phyloP scores from a whole-genome alignment of 2,113 vertebrate genomes.

The Neogobius melanostomus region DNA sequence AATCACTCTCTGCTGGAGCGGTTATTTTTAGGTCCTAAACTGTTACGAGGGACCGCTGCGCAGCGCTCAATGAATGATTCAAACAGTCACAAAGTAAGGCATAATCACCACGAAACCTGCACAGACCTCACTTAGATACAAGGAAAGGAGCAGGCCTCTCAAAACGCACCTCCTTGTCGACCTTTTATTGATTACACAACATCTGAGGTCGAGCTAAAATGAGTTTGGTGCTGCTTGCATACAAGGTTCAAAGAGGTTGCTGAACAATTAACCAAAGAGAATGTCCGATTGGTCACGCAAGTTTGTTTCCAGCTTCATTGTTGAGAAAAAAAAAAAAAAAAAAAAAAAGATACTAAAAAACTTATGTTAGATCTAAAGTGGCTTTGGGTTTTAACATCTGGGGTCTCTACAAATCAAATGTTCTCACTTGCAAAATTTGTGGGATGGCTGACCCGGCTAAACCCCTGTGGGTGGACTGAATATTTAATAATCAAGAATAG shows the following conservation, averaged over 20 bases:
- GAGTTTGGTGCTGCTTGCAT: constrained; percentile 15
- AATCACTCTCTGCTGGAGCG: constrained; percentile 30
- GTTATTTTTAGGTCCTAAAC: constrained; percentile 72
- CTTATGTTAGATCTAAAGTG: neutral
- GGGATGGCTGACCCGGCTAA: neutral
- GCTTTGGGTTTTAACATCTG: neutral
- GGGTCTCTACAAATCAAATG: neutral
- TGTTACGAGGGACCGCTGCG: constrained; percentile 59
- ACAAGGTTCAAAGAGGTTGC: constrained; percentile 12
- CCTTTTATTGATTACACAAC: constrained; percentile 22
- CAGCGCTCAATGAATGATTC: constrained; percentile 70
- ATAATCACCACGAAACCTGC: constrained; percentile 50
- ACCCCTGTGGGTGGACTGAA: neutral
- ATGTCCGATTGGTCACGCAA: constrained; percentile 19
- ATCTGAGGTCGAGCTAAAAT: constrained; percentile 8
- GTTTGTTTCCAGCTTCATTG: constrained; percentile 14
- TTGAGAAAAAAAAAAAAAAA: too few relatives aligned
- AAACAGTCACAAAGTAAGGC: constrained; percentile 56
- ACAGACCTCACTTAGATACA: constrained; percentile 35
- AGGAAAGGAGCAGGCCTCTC: constrained; percentile 14
- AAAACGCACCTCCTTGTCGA: constrained; percentile 9
- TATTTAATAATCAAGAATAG: neutral
- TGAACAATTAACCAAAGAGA: constrained; percentile 25
- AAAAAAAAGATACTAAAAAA: too few relatives aligned
- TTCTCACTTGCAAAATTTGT: too few relatives aligned